Percentiles rank a stretch among this genome's conserved stretches.
These are phyloP conservation scores for Stichopus horrens DNA, from an alignment of 53 echinoderm and acorn worm genomes.

Conservation along the genomic window DNA sequence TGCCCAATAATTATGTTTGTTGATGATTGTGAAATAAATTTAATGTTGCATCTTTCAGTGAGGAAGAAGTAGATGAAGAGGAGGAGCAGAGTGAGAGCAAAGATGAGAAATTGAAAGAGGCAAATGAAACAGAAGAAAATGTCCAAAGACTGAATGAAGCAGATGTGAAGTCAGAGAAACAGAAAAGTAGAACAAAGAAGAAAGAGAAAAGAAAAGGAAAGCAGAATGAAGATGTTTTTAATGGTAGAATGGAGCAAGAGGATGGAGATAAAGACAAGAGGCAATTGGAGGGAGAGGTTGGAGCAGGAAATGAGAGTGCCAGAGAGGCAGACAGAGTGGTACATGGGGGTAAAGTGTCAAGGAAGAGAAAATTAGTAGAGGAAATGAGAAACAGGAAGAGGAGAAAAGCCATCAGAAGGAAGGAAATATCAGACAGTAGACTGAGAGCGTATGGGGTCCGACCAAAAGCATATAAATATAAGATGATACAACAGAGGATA, in stretches of 20 bases:
- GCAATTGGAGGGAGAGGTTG: not conserved
- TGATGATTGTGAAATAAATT: not conserved
- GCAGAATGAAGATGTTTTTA: not conserved
- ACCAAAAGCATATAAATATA: constrained; percentile 77
- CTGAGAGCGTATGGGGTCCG: constrained; percentile 89
- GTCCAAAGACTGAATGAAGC: not conserved
- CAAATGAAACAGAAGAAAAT: not conserved
- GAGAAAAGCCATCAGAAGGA: constrained; percentile 31
- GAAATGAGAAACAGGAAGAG: constrained; percentile 50
- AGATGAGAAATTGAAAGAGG: not conserved
- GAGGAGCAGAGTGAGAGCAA: constrained; percentile 18
- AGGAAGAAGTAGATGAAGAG: constrained; percentile 45
- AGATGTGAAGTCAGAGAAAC: not conserved
- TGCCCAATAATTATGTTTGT: too few relatives aligned
- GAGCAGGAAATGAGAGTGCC: not conserved
- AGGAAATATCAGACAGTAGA: constrained; percentile 70
- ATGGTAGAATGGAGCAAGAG: not conserved
- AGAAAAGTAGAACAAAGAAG: constrained; percentile 1
- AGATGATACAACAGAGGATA: constrained; percentile 67
- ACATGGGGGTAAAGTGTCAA: not conserved
- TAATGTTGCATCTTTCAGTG: not conserved
- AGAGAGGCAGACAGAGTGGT: not conserved
- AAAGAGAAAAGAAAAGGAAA: constrained; percentile 6
- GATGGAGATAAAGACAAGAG: constrained; percentile 24
- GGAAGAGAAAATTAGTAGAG: constrained; percentile 51